A percentile compares a stretch with the other conserved stretches of the same genome.
Conservation (phyloP, 2,797 vertebrate species). For the Parambassis ranga region DNA sequence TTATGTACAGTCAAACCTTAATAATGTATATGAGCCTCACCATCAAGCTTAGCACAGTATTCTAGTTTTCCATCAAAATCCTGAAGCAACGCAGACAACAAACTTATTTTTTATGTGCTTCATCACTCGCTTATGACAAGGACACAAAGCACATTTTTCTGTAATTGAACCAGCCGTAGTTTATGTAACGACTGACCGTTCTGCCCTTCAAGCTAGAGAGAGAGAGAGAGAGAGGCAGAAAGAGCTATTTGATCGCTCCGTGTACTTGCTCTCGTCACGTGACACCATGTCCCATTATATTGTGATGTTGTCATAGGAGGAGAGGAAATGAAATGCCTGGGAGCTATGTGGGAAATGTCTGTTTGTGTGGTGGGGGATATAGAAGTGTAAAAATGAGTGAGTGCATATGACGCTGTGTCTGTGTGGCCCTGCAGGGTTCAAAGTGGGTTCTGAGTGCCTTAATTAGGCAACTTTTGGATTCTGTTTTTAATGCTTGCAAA, state of each 20-base stretch:
- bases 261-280: conserved; percentile 71
- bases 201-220: conserved; percentile 68
- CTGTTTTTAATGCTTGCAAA: too few species aligned
- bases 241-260: conserved; percentile 62
- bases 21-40: not conserved
- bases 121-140: conserved; percentile 61
- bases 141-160: conserved; percentile 66
- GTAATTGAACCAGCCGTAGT: conserved; percentile 67
- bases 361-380: not conserved
- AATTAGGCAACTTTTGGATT: conserved; percentile 1
- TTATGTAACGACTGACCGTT: conserved; percentile 72
- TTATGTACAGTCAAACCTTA: not conserved
- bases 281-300: conserved; percentile 75
- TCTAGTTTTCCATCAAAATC: conserved; percentile 32
- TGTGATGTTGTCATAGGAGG: conserved; percentile 76
- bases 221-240: conserved; percentile 44
- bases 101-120: conserved; percentile 42
- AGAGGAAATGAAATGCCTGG: conserved; percentile 76
- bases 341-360: conserved; percentile 49
- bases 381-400: conserved; percentile 14
- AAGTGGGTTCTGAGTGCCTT: conserved; percentile 4
- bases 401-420: conserved; percentile 1
- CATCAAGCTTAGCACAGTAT: not conserved
- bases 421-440: not conserved
- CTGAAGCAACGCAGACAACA: conserved; percentile 17